These are phyloP conservation scores for Xiphophorus hellerii DNA, from an alignment of 2,113 vertebrate species.

Conservation along the genomic window DNA sequence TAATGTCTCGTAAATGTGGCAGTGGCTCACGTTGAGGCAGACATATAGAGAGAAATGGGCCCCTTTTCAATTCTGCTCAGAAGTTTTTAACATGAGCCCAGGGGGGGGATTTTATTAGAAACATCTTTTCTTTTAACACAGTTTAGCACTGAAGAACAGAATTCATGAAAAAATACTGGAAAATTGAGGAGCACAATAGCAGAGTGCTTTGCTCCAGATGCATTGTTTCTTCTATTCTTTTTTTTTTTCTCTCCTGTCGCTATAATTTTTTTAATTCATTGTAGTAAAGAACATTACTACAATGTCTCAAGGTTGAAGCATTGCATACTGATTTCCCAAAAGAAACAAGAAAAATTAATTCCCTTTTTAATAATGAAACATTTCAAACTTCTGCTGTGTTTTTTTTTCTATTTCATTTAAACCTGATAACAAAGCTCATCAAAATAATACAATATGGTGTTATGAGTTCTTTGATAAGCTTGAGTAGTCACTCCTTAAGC, in stretches of 20 bases:
- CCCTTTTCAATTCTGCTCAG: background rate
- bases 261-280: background rate
- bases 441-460: background rate
- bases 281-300: background rate
- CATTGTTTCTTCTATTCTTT: background rate
- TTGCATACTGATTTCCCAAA: conserved; percentile 4
- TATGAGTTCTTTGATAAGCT: background rate
- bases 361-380: background rate
- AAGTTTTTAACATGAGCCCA: conserved; percentile 1
- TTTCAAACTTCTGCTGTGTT: background rate
- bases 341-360: background rate
- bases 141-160: background rate
- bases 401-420: background rate
- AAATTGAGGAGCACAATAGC: background rate
- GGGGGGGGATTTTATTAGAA: background rate
- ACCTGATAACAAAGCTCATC: background rate
- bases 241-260: background rate
- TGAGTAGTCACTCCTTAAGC: background rate
- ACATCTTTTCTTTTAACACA: background rate
- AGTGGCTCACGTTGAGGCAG: conserved; percentile 4
- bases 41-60: conserved; percentile 10
- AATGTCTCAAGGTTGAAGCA: conserved; percentile 1
- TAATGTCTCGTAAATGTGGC: conserved; percentile 54
- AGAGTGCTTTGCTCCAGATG: background rate
- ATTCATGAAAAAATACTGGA: background rate